Evolutionary conservation across 2,888 invertebrate genomes (phyloP).

Genomic region (Brassicogethes aeneus): DNA sequence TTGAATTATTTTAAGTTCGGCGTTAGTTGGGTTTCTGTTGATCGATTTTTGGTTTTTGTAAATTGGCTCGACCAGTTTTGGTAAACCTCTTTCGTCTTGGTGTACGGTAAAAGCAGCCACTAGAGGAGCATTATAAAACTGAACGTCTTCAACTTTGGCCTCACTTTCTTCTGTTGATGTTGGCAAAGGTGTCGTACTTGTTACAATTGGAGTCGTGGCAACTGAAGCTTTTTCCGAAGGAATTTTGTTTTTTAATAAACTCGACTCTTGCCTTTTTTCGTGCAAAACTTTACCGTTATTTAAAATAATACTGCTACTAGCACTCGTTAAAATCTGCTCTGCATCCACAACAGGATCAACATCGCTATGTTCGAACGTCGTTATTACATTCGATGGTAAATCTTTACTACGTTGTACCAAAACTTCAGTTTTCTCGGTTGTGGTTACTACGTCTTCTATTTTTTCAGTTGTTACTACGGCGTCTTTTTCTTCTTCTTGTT

Average conservation of each 20-base stretch:
- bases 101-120: conserved; percentile 82
- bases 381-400: conserved; percentile 28
- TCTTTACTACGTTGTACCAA: conserved; percentile 32
- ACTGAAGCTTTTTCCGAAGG: conserved; percentile 10
- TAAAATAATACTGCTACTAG: conserved; percentile 25
- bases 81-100: conserved; percentile 69
- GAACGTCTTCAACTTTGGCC: conserved; percentile 58
- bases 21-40: conserved; percentile 28
- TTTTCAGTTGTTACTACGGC: conserved; percentile 6
- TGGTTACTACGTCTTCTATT: neutral
- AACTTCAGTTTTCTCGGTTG: conserved; percentile 23
- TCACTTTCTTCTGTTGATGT: conserved; percentile 60
- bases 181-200: conserved; percentile 44
- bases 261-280: neutral
- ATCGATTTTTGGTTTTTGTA: conserved; percentile 39
- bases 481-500: conserved; percentile 2
- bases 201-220: conserved; percentile 18
- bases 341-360: conserved; percentile 18
- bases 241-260: neutral
- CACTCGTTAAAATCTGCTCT: conserved; percentile 33
- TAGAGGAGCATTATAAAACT: conserved; percentile 72
- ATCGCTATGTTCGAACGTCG: conserved; percentile 18
- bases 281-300: conserved; percentile 1
- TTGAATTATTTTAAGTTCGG: conserved; percentile 13
- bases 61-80: conserved; percentile 69